A percentile compares a stretch with the other conserved stretches of the same genome.
Evolutionary conservation across 2,113 vertebrate species (phyloP).

Genomic region (Gymnobelideus leadbeateri): DNA sequence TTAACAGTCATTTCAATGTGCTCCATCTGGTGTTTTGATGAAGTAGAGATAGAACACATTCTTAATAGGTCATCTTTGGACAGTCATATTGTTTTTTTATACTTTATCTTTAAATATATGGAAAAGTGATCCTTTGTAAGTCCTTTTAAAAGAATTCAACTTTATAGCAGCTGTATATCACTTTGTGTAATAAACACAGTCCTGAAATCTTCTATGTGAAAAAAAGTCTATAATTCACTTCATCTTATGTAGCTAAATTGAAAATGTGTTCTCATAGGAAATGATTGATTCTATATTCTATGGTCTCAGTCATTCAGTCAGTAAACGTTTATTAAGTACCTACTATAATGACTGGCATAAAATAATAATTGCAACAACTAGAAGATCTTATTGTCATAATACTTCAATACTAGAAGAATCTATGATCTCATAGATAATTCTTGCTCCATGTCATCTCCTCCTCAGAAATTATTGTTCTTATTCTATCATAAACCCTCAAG

Average conservation of each 20-base stretch:
- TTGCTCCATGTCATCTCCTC: too few relatives aligned
- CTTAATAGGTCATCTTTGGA: background rate
- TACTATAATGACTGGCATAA: too few relatives aligned
- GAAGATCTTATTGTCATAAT: too few relatives aligned
- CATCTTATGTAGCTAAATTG: background rate
- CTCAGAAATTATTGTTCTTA: too few relatives aligned
- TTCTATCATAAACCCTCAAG: too few relatives aligned
- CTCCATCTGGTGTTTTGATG: background rate
- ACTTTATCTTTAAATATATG: constrained; percentile 48
- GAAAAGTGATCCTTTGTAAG: constrained; percentile 33
- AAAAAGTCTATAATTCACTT: background rate
- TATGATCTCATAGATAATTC: too few relatives aligned
- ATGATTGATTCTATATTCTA: background rate
- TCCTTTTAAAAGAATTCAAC: constrained; percentile 5
- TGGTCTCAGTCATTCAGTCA: background rate
- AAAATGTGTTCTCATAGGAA: background rate
- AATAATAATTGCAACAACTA: too few relatives aligned
- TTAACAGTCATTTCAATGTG: constrained; percentile 62
- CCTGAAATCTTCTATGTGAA: background rate
- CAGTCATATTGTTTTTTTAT: background rate
- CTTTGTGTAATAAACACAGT: background rate
- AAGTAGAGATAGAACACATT: background rate
- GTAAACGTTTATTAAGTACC: too few relatives aligned
- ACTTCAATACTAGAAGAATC: too few relatives aligned
- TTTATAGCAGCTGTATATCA: constrained; percentile 28